Evolutionary conservation across 1,140 invertebrate species (phyloP).

Genomic region (Cotesia glomerata): DNA sequence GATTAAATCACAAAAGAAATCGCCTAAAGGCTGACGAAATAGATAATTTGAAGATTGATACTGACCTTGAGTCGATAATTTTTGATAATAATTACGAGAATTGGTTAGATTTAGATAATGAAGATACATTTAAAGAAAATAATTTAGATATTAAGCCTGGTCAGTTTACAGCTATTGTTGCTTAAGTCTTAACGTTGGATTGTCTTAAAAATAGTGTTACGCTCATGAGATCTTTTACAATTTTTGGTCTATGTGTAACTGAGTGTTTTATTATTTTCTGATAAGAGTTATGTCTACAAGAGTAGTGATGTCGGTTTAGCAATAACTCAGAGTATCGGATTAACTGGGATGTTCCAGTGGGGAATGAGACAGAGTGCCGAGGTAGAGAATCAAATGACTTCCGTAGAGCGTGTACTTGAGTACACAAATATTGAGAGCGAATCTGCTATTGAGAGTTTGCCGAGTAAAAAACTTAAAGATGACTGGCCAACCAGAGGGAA

Average conservation of each 20-base stretch:
- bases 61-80: not conserved
- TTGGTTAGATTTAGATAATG: slow-evolving; percentile 51
- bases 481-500: slow-evolving; percentile 76
- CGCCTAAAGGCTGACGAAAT: slow-evolving; percentile 26
- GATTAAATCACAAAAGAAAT: slow-evolving; percentile 35
- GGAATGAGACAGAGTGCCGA: slow-evolving; percentile 86
- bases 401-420: slow-evolving; percentile 83
- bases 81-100: slow-evolving; percentile 29
- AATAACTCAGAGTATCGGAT: slow-evolving; percentile 79
- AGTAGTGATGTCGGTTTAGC: slow-evolving; percentile 78
- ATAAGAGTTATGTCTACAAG: too few relatives aligned
- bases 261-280: too few relatives aligned
- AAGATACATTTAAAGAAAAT: slow-evolving; percentile 64
- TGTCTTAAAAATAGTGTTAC: too few relatives aligned
- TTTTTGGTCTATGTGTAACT: too few relatives aligned
- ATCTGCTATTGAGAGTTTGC: slow-evolving; percentile 68
- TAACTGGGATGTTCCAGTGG: slow-evolving; percentile 89
- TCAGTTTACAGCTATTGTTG: slow-evolving; percentile 75
- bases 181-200: slow-evolving; percentile 65
- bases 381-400: slow-evolving; percentile 86
- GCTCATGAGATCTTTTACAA: too few relatives aligned
- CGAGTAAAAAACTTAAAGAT: slow-evolving; percentile 70
- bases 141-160: slow-evolving; percentile 69
- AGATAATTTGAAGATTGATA: slow-evolving; percentile 31
- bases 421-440: slow-evolving; percentile 75